Base-by-base conservation (phyloP, 2,113 vertebrate species). In the Thamnophis sirtalis region DNA sequence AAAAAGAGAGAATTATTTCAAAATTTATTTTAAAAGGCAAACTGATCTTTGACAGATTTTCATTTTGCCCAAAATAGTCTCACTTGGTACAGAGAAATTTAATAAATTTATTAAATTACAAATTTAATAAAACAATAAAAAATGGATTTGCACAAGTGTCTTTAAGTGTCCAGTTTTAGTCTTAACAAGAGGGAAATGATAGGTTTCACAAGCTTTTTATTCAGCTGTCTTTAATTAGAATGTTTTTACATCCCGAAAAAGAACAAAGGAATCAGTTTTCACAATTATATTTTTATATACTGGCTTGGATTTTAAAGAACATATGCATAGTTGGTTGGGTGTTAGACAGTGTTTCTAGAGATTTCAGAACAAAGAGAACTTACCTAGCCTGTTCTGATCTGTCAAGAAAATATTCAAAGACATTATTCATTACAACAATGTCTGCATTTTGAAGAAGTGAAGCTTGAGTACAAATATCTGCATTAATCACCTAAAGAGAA, bases 331-430 rank as follows among this genome's bases (percentile, higher is more conserved):
- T 80, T 96, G 92, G 53, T 10, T 63, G 89, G 55, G 55, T 28
- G 53, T 63, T 28, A 73, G 86, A 54, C 86, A 56, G 93, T 92
- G 51, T 92, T 89, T 24, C 90, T 94, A 95, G 58, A 95, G 3
- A 80, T 43, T 38, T 80, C 7, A 80, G 73, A 80, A 80, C 68
- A 96, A 92, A 96, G 94, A 93, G 88, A 95, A 92, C 95, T 92
- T 97, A 99, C 99, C 98, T 98, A 95, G 97, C 94, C 96, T 99
- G 98, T 93, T 98, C 97, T 89, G 90, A 94, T 92, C 97, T 97
- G 95, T 99, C 97, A 97, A 99, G 97, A 96, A 99, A 99, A 96
- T 98, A 99, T 97, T 99, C 98, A 53, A 99, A 99, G 91, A 99
- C 99, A 92, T 99, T 99, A 98, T 99, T 99, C 98, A 99, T 98